phyloP scores from a whole-genome alignment of 2,888 invertebrate genomes.

The Polyploca ridens region DNA sequence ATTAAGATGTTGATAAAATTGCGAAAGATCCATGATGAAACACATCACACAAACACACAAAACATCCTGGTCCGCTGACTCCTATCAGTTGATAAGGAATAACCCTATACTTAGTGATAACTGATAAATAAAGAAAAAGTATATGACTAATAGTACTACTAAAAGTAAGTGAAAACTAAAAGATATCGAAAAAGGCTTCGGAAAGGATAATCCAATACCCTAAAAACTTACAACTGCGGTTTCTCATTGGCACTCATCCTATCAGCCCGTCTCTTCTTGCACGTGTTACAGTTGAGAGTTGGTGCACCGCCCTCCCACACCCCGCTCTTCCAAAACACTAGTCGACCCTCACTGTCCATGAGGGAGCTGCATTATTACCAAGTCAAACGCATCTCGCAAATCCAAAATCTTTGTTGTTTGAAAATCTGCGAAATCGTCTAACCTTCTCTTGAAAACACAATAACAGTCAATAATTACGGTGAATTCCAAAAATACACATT shows the following conservation, averaged over 20 bases:
- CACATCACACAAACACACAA: too few relatives aligned
- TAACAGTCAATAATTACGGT: conserved; percentile 1
- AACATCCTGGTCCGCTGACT: too few relatives aligned
- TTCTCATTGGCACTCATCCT: conserved; percentile 73
- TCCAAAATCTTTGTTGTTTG: not conserved
- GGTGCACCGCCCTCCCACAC: conserved; percentile 77
- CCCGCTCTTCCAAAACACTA: conserved; percentile 78
- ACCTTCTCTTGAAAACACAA: not conserved
- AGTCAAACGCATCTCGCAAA: conserved; percentile 24
- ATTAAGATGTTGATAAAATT: too few relatives aligned
- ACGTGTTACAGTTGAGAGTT: conserved; percentile 74
- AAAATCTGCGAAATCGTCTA: not conserved
- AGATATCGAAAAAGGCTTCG: not conserved
- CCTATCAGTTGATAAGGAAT: too few relatives aligned
- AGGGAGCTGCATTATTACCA: conserved; percentile 47
- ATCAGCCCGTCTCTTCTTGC: conserved; percentile 76
- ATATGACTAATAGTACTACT: too few relatives aligned
- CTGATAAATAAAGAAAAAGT: too few relatives aligned
- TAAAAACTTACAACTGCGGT: conserved; percentile 68
- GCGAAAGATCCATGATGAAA: too few relatives aligned
- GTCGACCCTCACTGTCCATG: conserved; percentile 78
- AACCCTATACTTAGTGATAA: too few relatives aligned
- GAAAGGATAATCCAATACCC: conserved; percentile 12
- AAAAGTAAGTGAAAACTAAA: too few relatives aligned
- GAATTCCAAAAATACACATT: conserved; percentile 21